phyloP scores from a whole-genome alignment of 2,888 invertebrate species.

The Dorcus parallelipipedus region DNA sequence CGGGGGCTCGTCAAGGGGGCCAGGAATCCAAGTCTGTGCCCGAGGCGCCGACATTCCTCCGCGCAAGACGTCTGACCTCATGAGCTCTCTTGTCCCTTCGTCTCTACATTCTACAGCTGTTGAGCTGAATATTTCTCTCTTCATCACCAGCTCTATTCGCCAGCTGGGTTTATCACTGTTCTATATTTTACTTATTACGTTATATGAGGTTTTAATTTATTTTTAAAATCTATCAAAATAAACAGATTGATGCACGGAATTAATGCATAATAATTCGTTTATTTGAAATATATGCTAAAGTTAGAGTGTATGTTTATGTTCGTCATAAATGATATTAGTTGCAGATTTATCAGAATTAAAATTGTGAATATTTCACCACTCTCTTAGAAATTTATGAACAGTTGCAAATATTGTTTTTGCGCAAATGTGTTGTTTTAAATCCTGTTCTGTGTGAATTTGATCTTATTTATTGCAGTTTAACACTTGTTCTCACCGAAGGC shows the following conservation, averaged over 20 bases:
- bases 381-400: too few species aligned
- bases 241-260: background rate
- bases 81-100: constrained; percentile 19
- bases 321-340: too few species aligned
- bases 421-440: too few species aligned
- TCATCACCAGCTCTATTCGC: constrained; percentile 4
- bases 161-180: constrained; percentile 2
- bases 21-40: constrained; percentile 55
- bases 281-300: too few species aligned
- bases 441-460: too few species aligned
- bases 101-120: constrained; percentile 27
- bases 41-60: constrained; percentile 58
- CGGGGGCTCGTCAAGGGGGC: constrained; percentile 47
- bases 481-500: too few species aligned
- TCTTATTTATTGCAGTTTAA: too few species aligned
- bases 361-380: too few species aligned
- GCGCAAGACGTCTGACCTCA: constrained; percentile 50
- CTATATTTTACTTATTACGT: constrained; percentile 2
- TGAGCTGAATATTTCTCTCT: constrained; percentile 22
- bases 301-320: too few species aligned
- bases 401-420: too few species aligned
- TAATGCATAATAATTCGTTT: too few species aligned
- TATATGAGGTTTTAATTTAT: constrained; percentile 4
- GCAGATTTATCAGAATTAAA: too few species aligned
- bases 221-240: background rate